phyloP scores from a whole-genome alignment of 2,888 invertebrate species.

The Dynastes maya region DNA sequence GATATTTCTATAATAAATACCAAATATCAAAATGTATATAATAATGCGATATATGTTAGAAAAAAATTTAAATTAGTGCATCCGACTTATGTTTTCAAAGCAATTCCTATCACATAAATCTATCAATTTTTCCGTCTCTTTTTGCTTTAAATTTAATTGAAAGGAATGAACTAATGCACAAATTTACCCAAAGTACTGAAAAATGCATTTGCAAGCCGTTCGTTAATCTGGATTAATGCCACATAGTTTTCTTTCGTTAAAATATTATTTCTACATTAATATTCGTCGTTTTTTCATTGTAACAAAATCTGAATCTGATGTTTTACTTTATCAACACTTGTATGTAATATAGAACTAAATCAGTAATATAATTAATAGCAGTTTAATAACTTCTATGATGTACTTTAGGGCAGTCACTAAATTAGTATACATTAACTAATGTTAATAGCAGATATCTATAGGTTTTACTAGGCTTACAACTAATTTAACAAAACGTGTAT shows the following conservation, averaged over 20 bases:
- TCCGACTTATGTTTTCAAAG: background rate
- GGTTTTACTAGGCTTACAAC: background rate
- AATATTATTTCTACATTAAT: no score
- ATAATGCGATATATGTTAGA: slow-evolving; percentile 29
- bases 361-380: background rate
- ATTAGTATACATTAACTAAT: background rate
- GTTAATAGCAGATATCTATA: background rate
- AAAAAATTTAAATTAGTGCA: slow-evolving; percentile 3
- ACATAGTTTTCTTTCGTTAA: no score
- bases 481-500: no score
- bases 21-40: slow-evolving; percentile 22
- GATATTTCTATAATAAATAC: no score
- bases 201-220: no score
- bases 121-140: slow-evolving; percentile 13
- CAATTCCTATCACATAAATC: background rate
- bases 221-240: no score
- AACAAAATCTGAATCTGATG: no score
- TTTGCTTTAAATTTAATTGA: slow-evolving; percentile 9
- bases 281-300: no score
- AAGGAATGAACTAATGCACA: background rate
- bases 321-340: no score
- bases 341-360: no score
- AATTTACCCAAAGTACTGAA: no score
- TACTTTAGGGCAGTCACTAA: background rate
- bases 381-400: background rate